Evolutionary conservation across 1,140 invertebrate species (phyloP).

Genomic region (Neodiprion pinetum): DNA sequence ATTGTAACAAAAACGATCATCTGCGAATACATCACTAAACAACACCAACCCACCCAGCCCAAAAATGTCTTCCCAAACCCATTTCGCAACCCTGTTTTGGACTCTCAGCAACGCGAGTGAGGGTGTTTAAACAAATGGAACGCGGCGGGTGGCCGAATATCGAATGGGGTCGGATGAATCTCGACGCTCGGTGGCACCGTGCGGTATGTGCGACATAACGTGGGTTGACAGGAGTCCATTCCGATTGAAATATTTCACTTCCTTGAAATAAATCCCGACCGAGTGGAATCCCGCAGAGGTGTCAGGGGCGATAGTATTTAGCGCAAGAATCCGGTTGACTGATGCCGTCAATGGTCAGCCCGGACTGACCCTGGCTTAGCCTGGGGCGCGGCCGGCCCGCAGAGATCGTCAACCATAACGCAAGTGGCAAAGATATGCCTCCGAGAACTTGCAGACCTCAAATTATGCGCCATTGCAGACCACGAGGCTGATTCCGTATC

Average conservation of each 20-base stretch:
- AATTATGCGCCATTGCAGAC: no score
- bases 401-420: neutral
- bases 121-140: neutral
- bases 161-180: neutral
- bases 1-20: no score
- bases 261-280: neutral
- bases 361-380: neutral
- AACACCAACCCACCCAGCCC: no score
- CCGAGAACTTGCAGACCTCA: neutral
- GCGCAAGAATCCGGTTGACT: slow-evolving; percentile 25
- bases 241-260: slow-evolving; percentile 1
- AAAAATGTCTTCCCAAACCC: no score
- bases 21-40: no score
- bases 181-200: neutral
- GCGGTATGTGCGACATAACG: neutral
- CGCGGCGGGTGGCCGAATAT: no score
- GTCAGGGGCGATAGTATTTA: slow-evolving; percentile 17
- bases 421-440: neutral
- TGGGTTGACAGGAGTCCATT: neutral
- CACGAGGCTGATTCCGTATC: no score
- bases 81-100: no score
- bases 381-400: neutral
- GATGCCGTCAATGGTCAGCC: slow-evolving; percentile 6
- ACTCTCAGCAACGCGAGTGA: no score
- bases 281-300: slow-evolving; percentile 3